phyloP scores from a whole-genome alignment of 2,113 vertebrate genomes.

The Brachirus orientalis region DNA sequence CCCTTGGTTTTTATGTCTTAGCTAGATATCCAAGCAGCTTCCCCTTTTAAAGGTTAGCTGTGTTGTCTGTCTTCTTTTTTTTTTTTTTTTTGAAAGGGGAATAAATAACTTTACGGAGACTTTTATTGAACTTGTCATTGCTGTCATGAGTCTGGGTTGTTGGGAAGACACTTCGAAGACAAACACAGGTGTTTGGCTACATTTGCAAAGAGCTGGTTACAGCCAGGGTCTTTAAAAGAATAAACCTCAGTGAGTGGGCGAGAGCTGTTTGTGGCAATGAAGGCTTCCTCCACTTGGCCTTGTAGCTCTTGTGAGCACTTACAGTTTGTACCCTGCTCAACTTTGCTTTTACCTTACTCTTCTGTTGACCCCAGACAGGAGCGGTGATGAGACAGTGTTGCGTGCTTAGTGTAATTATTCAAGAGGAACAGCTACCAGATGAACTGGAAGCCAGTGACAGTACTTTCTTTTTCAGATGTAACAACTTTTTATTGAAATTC shows the following conservation, averaged over 20 bases:
- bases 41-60: conserved; percentile 76
- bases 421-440: conserved; percentile 3
- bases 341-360: conserved; percentile 34
- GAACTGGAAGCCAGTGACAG: conserved; percentile 11
- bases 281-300: conserved; percentile 59
- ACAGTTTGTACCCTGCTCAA: conserved; percentile 35
- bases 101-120: conserved; percentile 78
- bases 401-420: conserved; percentile 45
- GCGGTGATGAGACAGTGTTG: conserved; percentile 29
- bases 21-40: conserved; percentile 73
- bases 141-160: conserved; percentile 68
- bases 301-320: conserved; percentile 45
- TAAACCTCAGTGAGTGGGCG: conserved; percentile 55
- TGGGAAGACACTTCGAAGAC: conserved; percentile 73
- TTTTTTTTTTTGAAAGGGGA: conserved; percentile 58
- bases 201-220: conserved; percentile 64
- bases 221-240: conserved; percentile 67
- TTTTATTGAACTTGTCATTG: conserved; percentile 78
- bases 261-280: conserved; percentile 60
- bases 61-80: conserved; percentile 65
- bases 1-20: conserved; percentile 78
- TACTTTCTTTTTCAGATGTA: conserved; percentile 27
- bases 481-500: conserved; percentile 34
- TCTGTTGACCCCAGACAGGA: conserved; percentile 34
- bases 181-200: conserved; percentile 78